These are phyloP conservation scores for Sebastes matsubarae DNA, from an alignment of 2,797 vertebrate species.

Conservation along the genomic window DNA sequence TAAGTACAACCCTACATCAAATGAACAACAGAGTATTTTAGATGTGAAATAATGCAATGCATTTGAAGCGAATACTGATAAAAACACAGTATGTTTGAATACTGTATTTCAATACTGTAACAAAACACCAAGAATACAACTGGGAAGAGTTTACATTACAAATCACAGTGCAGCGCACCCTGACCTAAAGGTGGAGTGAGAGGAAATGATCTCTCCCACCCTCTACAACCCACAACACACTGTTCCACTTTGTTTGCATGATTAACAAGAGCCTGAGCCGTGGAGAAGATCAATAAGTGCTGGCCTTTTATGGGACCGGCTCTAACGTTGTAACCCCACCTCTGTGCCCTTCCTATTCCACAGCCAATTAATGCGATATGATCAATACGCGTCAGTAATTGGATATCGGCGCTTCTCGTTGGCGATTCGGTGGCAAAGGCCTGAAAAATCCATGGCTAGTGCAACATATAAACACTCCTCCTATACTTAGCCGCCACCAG, in stretches of 20 bases:
- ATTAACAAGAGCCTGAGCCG: conserved; percentile 74
- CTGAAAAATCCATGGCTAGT: conserved; percentile 36
- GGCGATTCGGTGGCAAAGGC: conserved; percentile 31
- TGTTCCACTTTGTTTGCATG: conserved; percentile 80
- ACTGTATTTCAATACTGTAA: not conserved
- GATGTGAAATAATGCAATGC: not conserved
- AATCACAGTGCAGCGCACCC: conserved; percentile 11
- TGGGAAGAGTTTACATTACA: conserved; percentile 23
- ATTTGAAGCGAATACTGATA: not conserved
- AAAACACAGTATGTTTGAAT: not conserved
- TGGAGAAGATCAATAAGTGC: conserved; percentile 73
- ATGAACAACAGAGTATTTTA: not conserved
- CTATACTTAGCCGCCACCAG: conserved; percentile 42
- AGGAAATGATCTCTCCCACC: conserved; percentile 67
- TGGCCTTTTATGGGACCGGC: conserved; percentile 60
- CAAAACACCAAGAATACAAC: not conserved
- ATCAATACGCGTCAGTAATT: conserved; percentile 81
- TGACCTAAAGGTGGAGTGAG: conserved; percentile 41
- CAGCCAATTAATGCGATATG: conserved; percentile 81
- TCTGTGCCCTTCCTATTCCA: conserved; percentile 70
- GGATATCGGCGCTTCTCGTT: conserved; percentile 70
- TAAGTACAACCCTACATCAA: too few relatives aligned
- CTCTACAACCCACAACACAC: conserved; percentile 42
- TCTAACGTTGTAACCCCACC: conserved; percentile 73
- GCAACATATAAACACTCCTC: conserved; percentile 47